phyloP scores from a whole-genome alignment of 2,888 invertebrate genomes.

The Clunio marinus region DNA sequence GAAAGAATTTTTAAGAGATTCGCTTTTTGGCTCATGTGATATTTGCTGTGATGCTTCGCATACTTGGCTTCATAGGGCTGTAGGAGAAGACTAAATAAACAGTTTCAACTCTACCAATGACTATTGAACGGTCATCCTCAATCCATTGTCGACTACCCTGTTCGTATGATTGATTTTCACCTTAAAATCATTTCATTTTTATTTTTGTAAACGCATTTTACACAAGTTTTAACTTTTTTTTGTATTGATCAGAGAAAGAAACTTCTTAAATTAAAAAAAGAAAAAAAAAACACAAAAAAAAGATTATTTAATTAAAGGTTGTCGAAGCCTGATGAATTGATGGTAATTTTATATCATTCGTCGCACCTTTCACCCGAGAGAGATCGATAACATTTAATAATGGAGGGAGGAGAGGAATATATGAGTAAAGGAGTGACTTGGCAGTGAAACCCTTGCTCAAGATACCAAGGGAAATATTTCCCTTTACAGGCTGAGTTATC shows the following conservation, averaged over 20 bases:
- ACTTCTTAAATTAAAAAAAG: slow-evolving; percentile 32
- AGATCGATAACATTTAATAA: no score
- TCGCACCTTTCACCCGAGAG: slow-evolving; percentile 37
- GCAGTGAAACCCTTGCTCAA: no score
- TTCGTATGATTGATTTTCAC: no score
- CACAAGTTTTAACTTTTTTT: not conserved
- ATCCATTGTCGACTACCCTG: not conserved
- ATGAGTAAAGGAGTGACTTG: no score
- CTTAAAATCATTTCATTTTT: not conserved
- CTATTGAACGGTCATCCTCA: not conserved
- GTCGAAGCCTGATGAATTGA: slow-evolving; percentile 25
- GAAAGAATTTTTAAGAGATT: not conserved
- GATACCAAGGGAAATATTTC: no score
- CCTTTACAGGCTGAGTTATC: no score
- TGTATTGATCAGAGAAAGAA: slow-evolving; percentile 31
- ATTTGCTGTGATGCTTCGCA: slow-evolving; percentile 5
- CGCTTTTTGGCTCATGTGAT: not conserved
- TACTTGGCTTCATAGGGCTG: no score
- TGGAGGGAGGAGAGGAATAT: no score
- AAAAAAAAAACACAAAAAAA: slow-evolving; percentile 33
- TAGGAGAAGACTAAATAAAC: not conserved
- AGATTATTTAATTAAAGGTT: slow-evolving; percentile 34
- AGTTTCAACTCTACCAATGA: slow-evolving; percentile 14
- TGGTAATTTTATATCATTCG: slow-evolving; percentile 17
- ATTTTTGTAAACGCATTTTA: not conserved